Conservation (phyloP, 2,113 vertebrate species). For the Notarius quadriscutis region DNA sequence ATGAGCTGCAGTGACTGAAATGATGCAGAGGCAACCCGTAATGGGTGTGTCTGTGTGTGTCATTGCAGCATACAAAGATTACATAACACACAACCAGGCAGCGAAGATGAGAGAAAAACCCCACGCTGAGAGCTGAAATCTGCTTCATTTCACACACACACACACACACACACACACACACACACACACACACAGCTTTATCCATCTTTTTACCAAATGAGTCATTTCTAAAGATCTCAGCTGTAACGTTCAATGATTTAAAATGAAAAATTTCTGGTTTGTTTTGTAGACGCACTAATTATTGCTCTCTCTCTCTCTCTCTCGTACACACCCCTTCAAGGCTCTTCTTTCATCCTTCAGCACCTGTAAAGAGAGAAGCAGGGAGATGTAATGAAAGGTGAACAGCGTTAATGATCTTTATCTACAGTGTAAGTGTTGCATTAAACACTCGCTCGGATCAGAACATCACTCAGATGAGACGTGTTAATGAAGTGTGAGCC, state of each 20-base stretch:
- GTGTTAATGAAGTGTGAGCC: neutral
- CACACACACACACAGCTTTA: neutral
- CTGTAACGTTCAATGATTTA: neutral
- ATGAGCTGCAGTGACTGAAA: neutral
- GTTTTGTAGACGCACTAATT: neutral
- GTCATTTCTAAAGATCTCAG: neutral
- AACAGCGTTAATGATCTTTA: neutral
- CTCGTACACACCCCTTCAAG: neutral
- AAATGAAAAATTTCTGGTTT: neutral
- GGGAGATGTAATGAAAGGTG: neutral
- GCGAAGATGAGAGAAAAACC: neutral
- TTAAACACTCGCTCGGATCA: neutral
- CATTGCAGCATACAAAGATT: conserved; percentile 6
- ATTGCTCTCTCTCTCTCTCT: neutral
- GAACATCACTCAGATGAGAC: neutral
- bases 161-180: conserved; percentile 10
- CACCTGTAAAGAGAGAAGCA: neutral
- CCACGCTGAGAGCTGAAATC: conserved; percentile 29
- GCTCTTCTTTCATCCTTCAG: neutral
- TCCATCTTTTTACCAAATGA: neutral
- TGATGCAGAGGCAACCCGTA: conserved; percentile 4
- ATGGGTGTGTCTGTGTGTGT: neutral
- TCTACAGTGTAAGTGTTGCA: neutral
- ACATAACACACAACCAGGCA: conserved; percentile 24
- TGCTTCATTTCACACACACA: neutral